Base-by-base conservation (phyloP, 2,797 vertebrate genomes). In the Lagocephalus sceleratus region DNA sequence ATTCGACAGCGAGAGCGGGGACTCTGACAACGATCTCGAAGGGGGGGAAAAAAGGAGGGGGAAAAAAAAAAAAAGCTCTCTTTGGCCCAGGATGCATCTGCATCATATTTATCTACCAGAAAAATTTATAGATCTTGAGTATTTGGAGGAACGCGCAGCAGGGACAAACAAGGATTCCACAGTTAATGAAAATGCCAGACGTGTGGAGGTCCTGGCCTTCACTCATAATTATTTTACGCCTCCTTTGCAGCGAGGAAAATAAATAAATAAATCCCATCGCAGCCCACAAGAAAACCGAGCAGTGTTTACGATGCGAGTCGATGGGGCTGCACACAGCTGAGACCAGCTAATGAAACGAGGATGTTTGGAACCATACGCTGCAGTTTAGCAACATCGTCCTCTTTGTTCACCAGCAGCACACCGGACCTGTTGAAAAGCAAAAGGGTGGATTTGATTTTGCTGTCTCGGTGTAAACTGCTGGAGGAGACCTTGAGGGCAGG, bases 281-380 rank as follows among this genome's bases (percentile, higher is more conserved):
- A 62, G 63, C 72, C 66, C 73, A 58, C 45, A 47, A 50, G 74
- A 55, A 78, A 80, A 51, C 42, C 70, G 60, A 61, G 56, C 67
- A 21, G 68, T 20, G 54, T 77, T 76, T 78, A 60, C 49, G 45
- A 63, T 79, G 82, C 71, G 32, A 68, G 67, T 62, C n/a, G 51
- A 59, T 22, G 56, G 73, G 68, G 81, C 75, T 83, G 65, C 84
- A 69, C 77, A 78, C 83, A 85, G 85, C 86, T 88, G 83, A 85
- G 76, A 73, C 75, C 21, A 23, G 68, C 77, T 89, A 89, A 91
- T 91, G 89, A 89, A 89, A 89, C 75, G 80, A 85, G 69, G 78
- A 73, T 7, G 55, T 47, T 68, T 84, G 84, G 76, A 84, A 79
- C 71, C 79, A 44, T 47, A 54, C 73, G 71, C 67, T 66, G 46